Base-by-base conservation (phyloP, 1,140 invertebrate species). In the Pomacea maculata region DNA sequence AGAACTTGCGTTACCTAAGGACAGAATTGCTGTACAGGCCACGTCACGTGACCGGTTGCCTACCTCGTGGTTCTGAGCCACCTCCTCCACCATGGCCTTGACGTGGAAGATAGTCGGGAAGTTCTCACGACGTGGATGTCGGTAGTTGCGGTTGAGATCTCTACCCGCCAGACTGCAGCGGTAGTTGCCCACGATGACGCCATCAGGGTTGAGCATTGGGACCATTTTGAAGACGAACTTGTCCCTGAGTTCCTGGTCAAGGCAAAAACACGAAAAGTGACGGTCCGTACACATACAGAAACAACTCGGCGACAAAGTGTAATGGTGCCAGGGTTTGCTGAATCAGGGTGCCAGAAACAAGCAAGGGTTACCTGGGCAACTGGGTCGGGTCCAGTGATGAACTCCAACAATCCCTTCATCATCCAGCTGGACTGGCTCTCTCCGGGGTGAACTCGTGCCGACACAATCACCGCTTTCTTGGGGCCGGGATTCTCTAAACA, bases 141-240 rank as follows among this genome's bases (percentile, higher is more conserved):
- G 82, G 82, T 91, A 92, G 83, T 90, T 91, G 54, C 91, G 82
- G 80, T 92, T 92, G 61, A 92, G 82, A 83, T 92, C 91, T 70
- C 89, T 75, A 10, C 86, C 90, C 15, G 88, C 86, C 68, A 92
- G 78, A 14, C 89, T 90, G 81, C 90, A 92, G 73, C 91, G 83
- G 83, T 92, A 91, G 82, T 92, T 92, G 10, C 91, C 91, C n/a
- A 91, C 87, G 29, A 92, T 91, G 19, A 92, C 91, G 14, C 91
- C 91, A 75, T 92, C 91, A 11, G 90, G 90, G 81, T 92, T 92
- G 14, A 91, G 83, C 91, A 92, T 92, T 2, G 91, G 91, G 65
- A 91, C 86, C 68, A 92, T 87, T 87, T 97, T 97, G 86, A 98
- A 97, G 68, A 97, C 86, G 84, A 89, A 89, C 75, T 85, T 87